phyloP scores from a whole-genome alignment of 2,797 vertebrate genomes.

The Danio albolineatus region DNA sequence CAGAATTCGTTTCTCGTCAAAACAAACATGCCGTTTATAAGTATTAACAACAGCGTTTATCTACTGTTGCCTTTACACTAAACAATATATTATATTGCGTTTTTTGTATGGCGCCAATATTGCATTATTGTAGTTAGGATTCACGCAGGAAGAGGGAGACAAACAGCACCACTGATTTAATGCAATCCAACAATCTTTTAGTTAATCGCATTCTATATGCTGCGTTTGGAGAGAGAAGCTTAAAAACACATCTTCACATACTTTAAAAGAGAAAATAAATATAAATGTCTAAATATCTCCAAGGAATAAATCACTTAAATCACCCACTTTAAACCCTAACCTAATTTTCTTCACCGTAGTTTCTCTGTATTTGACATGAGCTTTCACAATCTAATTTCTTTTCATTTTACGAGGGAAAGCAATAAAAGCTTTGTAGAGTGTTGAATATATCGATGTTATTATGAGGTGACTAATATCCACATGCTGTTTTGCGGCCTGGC shows the following conservation, averaged over 20 bases:
- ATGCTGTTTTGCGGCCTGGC: background rate
- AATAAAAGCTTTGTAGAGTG: background rate
- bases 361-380: background rate
- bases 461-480: constrained; percentile 27
- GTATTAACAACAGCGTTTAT: background rate
- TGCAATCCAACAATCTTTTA: background rate
- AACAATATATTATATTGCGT: no score
- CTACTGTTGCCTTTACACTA: background rate
- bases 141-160: constrained; percentile 29
- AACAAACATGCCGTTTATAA: background rate
- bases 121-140: constrained; percentile 2
- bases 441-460: background rate
- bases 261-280: background rate
- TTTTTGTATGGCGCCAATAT: no score
- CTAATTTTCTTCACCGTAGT: background rate
- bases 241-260: background rate
- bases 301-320: background rate
- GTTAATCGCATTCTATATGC: background rate
- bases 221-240: background rate
- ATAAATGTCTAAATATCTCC: background rate
- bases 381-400: background rate
- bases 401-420: constrained; percentile 17
- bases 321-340: background rate
- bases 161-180: constrained; percentile 1
- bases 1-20: no score